These are phyloP conservation scores for Pseudorhombus dupliciocellatus DNA, from an alignment of 2,113 vertebrate species.

Conservation along the genomic window DNA sequence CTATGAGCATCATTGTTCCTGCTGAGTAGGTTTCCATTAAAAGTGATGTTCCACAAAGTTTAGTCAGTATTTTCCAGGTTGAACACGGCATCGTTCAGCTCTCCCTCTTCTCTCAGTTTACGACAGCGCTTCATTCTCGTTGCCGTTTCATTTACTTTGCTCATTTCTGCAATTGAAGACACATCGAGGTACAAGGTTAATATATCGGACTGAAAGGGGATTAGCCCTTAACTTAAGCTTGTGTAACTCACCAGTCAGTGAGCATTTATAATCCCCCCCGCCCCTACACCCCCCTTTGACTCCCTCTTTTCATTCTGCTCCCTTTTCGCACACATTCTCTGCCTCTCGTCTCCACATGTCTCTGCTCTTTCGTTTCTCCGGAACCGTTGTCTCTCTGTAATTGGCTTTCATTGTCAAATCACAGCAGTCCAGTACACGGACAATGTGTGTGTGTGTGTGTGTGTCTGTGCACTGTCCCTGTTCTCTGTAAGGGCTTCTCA, in stretches of 20 bases:
- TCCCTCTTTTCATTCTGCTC: background rate
- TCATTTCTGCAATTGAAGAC: background rate
- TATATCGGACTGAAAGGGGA: background rate
- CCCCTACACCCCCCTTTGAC: background rate
- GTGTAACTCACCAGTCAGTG: background rate
- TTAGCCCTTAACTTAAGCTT: background rate
- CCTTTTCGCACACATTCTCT: background rate
- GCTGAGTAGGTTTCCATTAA: too few species aligned
- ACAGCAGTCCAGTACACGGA: background rate
- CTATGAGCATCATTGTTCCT: too few species aligned
- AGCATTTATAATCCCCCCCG: slow-evolving; percentile 8
- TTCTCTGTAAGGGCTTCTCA: slow-evolving; percentile 10
- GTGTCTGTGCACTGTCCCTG: slow-evolving; percentile 12
- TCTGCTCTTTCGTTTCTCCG: background rate
- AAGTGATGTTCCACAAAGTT: too few species aligned
- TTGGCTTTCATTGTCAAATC: slow-evolving; percentile 59
- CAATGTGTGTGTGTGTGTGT: background rate
- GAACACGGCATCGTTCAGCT: too few species aligned
- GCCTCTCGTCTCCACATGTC: slow-evolving; percentile 10
- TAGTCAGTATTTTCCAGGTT: too few species aligned
- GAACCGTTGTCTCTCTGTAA: slow-evolving; percentile 46
- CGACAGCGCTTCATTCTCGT: background rate
- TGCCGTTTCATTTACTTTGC: background rate
- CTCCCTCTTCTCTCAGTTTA: background rate
- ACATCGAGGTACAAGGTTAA: slow-evolving; percentile 8